A percentile compares a stretch with the other conserved stretches of the same genome.
These are phyloP conservation scores for Scaptomyza tumidula DNA, from an alignment of 2,888 invertebrate species.

Conservation along the genomic window DNA sequence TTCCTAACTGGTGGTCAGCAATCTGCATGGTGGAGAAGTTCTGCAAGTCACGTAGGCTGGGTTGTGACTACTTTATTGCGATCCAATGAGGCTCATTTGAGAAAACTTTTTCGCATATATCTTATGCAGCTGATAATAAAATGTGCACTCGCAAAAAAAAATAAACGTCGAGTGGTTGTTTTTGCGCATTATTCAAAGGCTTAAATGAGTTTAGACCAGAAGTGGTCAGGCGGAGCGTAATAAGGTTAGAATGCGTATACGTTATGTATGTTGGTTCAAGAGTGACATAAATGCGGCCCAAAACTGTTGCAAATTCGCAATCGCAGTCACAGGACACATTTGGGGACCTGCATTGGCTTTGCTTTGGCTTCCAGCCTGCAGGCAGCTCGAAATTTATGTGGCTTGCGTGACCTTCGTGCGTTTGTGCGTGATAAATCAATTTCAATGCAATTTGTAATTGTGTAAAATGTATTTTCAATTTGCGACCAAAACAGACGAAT, in stretches of 20 bases:
- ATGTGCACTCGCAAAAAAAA: slow-evolving; percentile 22
- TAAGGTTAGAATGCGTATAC: slow-evolving; percentile 48
- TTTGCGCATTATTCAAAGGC: slow-evolving; percentile 63
- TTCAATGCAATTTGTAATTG: slow-evolving; percentile 79
- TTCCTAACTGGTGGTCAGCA: slow-evolving; percentile 44
- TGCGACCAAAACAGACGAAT: slow-evolving; percentile 24
- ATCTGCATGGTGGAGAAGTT: background rate
- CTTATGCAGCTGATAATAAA: slow-evolving; percentile 71
- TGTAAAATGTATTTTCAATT: slow-evolving; percentile 79
- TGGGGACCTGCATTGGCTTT: slow-evolving; percentile 25
- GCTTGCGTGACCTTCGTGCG: slow-evolving; percentile 74
- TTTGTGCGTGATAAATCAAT: slow-evolving; percentile 76
- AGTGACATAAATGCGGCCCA: slow-evolving; percentile 10
- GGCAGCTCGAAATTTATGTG: slow-evolving; percentile 69
- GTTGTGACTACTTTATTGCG: slow-evolving; percentile 36
- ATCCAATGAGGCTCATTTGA: slow-evolving; percentile 20
- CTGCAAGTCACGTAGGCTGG: slow-evolving; percentile 45
- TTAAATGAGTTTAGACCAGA: slow-evolving; percentile 63
- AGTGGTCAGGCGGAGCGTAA: slow-evolving; percentile 37
- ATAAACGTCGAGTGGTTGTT: background rate
- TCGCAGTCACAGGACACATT: slow-evolving; percentile 27
- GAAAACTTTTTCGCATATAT: slow-evolving; percentile 51
- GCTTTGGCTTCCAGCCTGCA: slow-evolving; percentile 1
- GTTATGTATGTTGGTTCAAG: background rate
- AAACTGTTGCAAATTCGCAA: slow-evolving; percentile 61